Evolutionary conservation across 2,888 invertebrate genomes (phyloP).

Genomic region (Leptopterna dolabrata): DNA sequence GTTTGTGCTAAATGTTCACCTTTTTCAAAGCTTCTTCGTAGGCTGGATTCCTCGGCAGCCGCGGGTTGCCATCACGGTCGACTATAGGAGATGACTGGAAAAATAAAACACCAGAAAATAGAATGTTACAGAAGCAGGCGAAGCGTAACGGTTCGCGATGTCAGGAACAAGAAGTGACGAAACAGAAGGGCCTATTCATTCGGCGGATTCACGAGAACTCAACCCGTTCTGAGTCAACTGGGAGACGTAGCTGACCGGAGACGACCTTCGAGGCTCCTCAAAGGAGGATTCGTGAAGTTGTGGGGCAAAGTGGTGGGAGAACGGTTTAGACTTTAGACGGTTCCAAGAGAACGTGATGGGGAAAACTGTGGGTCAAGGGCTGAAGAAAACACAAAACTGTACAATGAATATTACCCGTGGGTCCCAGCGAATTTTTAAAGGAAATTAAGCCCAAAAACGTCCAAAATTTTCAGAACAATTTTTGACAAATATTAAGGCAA

Average conservation of each 20-base stretch:
- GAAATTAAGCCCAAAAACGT: too few relatives aligned
- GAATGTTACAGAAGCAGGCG: background rate
- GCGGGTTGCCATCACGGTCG: slow-evolving; percentile 30
- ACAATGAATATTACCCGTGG: too few relatives aligned
- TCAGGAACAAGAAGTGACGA: background rate
- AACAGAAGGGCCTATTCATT: background rate
- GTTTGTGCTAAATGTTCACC: too few relatives aligned
- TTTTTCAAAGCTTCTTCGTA: slow-evolving; percentile 46
- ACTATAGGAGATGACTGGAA: slow-evolving; percentile 31
- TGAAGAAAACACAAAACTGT: too few relatives aligned
- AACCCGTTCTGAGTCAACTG: background rate
- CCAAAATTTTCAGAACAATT: too few relatives aligned
- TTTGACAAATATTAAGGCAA: too few relatives aligned
- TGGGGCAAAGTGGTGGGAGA: too few relatives aligned
- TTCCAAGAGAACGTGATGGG: too few relatives aligned
- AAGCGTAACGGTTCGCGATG: background rate
- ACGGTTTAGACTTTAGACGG: too few relatives aligned
- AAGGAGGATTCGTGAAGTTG: background rate
- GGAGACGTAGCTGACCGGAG: background rate
- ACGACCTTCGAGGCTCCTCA: background rate
- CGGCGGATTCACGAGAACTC: background rate
- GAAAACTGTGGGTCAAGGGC: too few relatives aligned
- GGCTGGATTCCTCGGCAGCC: background rate
- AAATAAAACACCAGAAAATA: background rate
- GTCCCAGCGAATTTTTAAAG: too few relatives aligned